These are phyloP conservation scores for Calliphora vomitoria DNA, from an alignment of 2,888 invertebrate genomes.

Conservation along the genomic window DNA sequence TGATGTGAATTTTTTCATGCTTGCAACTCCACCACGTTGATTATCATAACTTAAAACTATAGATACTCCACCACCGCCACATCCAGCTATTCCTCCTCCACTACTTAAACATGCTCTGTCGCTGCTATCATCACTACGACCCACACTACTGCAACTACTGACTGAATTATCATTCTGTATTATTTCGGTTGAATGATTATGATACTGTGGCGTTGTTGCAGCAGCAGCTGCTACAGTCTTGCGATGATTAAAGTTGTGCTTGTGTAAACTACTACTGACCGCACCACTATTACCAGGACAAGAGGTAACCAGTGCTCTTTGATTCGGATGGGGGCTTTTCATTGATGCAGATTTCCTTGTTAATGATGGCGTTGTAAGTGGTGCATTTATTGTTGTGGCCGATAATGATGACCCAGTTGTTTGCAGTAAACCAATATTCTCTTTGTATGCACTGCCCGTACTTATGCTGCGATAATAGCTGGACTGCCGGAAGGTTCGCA, in stretches of 20 bases:
- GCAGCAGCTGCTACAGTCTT: background rate
- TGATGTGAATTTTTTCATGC: constrained; percentile 24
- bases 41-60: constrained; percentile 79
- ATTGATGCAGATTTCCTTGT: constrained; percentile 62
- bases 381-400: constrained; percentile 10
- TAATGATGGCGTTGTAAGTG: constrained; percentile 39
- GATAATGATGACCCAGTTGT: constrained; percentile 66
- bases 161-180: constrained; percentile 67
- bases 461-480: constrained; percentile 82
- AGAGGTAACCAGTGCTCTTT: constrained; percentile 45
- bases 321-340: constrained; percentile 66
- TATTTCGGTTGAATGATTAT: constrained; percentile 67
- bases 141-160: constrained; percentile 33
- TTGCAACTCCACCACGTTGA: constrained; percentile 76
- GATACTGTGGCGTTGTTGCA: constrained; percentile 36
- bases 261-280: background rate
- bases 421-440: constrained; percentile 80
- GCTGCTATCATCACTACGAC: constrained; percentile 49
- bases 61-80: constrained; percentile 64
- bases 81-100: constrained; percentile 1
- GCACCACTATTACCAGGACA: background rate
- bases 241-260: constrained; percentile 6
- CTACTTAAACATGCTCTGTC: constrained; percentile 30
- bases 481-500: constrained; percentile 81
- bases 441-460: constrained; percentile 76